Evolutionary conservation across 1,140 invertebrate genomes (phyloP).

Genomic region (Daktulosphaira vitifoliae): DNA sequence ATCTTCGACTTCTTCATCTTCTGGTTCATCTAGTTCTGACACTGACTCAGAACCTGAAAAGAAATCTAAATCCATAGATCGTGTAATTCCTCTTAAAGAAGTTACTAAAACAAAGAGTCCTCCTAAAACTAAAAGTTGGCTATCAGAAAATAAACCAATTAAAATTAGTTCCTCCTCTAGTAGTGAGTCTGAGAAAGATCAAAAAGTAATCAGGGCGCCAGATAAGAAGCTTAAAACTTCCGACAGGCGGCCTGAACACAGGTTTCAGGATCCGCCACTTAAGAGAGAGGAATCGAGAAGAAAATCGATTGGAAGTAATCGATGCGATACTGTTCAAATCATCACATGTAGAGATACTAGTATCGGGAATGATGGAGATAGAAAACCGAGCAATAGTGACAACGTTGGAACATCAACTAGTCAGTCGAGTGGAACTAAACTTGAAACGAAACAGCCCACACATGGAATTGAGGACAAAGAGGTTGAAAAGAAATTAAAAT

Average conservation of each 20-base stretch:
- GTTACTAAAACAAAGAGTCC: constrained; percentile 32
- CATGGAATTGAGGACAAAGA: constrained; percentile 31
- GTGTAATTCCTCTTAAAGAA: constrained; percentile 35
- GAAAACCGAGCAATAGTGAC: constrained; percentile 30
- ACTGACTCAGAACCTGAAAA: constrained; percentile 44
- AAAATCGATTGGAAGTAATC: constrained; percentile 45
- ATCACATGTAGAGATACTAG: constrained; percentile 52
- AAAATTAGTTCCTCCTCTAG: constrained; percentile 27
- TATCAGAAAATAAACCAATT: constrained; percentile 30
- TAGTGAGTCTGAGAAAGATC: constrained; percentile 44
- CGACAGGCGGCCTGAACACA: constrained; percentile 65
- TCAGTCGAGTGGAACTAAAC: constrained; percentile 9
- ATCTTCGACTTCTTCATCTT: constrained; percentile 44
- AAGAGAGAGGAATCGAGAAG: constrained; percentile 59
- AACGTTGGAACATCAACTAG: constrained; percentile 30
- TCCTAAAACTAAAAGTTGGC: constrained; percentile 35
- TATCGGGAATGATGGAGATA: constrained; percentile 44
- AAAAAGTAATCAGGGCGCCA: constrained; percentile 57
- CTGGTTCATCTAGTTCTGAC: constrained; percentile 46
- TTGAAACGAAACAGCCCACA: constrained; percentile 24
- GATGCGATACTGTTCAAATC: constrained; percentile 50
- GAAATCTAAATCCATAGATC: constrained; percentile 10
- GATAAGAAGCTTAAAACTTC: constrained; percentile 80
- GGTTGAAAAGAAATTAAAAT: constrained; percentile 26
- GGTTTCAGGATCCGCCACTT: constrained; percentile 61